Evolutionary conservation across 2,113 vertebrate genomes (phyloP), one percentile per base, ranked within the genome.

Genomic region (Anser brachyrhynchus): DNA sequence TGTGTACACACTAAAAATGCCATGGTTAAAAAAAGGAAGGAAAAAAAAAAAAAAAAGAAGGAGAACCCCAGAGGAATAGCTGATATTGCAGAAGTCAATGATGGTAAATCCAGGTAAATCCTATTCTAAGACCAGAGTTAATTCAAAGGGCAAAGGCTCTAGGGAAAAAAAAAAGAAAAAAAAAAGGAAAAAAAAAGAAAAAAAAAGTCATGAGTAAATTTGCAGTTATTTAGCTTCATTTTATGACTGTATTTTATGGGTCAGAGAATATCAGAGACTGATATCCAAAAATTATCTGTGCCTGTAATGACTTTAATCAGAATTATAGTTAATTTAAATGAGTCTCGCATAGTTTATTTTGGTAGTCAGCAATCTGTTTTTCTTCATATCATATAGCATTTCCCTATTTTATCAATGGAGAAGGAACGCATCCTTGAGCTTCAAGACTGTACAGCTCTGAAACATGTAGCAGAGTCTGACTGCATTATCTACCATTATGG

Each of bases 81-180:
- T 79, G 70, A 13, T 84, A 55, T 78, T 76, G 39, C 37, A 59
- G 13, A 84, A 86, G 52, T 92, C 66, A 93, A 69, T 74, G n/a
- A 67, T 69, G 58, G 75, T 80, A 96, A 96, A 95, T 62, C 39
- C 77, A 83, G n/a, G 59, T 75, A 93, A 94, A 94, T 93, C 14
- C 0, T 75, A 12, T 85, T 95, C 94, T 93, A 96, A 92, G 76
- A 94, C 49, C 1, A 3, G 55, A 67, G 52, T 82, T 95, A 90
- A 92, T 95, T 95, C 75, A 93, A 81, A 90, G 59, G 57, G n/a
- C 52, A 94, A 69, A 75, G 3, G 23, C 18, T 72, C 55, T 90
- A 25, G 43, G 0, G 69, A 74, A 94, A 74, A 69, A 18, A 33
- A 54, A 29, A 55, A 18, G 19, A 6, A 69, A 44, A 8, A 73